phyloP scores from a whole-genome alignment of 2,797 vertebrate species.

The Sebastes ruberrimus region DNA sequence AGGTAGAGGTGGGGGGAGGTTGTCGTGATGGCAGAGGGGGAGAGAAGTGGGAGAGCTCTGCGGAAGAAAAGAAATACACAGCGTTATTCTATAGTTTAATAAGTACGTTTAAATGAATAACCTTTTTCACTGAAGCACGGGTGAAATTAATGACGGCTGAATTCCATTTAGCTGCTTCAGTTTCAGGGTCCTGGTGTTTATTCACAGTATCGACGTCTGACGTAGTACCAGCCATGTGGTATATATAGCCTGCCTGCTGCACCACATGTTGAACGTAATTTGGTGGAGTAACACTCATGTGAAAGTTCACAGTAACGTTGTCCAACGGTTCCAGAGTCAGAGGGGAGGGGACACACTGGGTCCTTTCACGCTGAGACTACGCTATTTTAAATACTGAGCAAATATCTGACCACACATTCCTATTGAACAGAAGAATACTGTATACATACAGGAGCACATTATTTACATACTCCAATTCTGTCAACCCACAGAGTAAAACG shows the following conservation, averaged over 20 bases:
- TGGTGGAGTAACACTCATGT: neutral
- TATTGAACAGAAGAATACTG: neutral
- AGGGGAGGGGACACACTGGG: neutral
- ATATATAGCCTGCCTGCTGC: neutral
- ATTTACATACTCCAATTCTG: neutral
- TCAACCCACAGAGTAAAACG: neutral
- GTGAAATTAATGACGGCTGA: neutral
- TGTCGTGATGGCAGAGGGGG: neutral
- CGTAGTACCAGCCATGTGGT: neutral
- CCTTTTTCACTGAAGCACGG: neutral
- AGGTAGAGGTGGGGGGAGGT: neutral
- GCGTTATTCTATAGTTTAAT: neutral
- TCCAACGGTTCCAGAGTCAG: neutral
- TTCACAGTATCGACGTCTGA: neutral
- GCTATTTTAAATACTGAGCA: neutral
- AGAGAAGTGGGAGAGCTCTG: slow-evolving; percentile 46
- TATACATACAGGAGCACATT: neutral
- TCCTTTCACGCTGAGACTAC: neutral
- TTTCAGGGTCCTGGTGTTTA: neutral
- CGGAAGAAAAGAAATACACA: slow-evolving; percentile 14
- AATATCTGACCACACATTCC: neutral
- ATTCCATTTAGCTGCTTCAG: neutral
- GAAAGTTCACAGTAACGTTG: neutral
- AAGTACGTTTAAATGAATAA: neutral
- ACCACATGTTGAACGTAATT: neutral